Conservation (phyloP, 1,140 invertebrate genomes). For the Trichogramma pretiosum region DNA sequence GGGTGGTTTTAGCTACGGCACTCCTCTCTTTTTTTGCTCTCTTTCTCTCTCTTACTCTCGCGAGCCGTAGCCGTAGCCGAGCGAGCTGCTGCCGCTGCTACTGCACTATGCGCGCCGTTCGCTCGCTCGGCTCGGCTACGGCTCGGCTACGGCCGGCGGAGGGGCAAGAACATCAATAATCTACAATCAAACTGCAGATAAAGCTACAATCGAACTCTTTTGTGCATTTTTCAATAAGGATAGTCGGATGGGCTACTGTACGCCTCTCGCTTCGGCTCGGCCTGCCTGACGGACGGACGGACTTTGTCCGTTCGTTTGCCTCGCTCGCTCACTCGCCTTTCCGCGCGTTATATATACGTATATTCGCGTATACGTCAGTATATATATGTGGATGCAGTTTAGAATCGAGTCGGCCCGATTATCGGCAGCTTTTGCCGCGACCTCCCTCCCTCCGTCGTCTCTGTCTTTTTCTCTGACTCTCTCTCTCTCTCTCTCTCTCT, state of each 20-base stretch:
- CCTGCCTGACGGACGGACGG: conserved; percentile 29
- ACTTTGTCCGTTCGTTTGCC: conserved; percentile 12
- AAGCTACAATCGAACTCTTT: conserved; percentile 43
- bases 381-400: neutral
- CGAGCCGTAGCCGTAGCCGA: conserved; percentile 41
- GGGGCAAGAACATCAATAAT: conserved; percentile 46
- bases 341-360: neutral
- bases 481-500: too few species aligned
- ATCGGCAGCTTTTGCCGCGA: too few species aligned
- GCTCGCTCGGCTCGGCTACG: conserved; percentile 27
- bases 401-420: conserved; percentile 13
- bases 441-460: too few species aligned
- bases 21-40: conserved; percentile 35
- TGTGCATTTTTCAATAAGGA: conserved; percentile 43
- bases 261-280: too few species aligned
- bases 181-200: conserved; percentile 47
- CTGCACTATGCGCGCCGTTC: conserved; percentile 6
- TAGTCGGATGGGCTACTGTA: too few species aligned
- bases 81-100: conserved; percentile 24
- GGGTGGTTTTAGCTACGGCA: too few species aligned
- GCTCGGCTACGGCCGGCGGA: conserved; percentile 41
- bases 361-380: neutral
- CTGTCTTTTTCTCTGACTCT: too few species aligned
- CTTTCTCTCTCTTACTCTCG: conserved; percentile 36
- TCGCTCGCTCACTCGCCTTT: too few species aligned